phyloP scores from a whole-genome alignment of 2,113 vertebrate species.

The Rhinolophus sinicus region DNA sequence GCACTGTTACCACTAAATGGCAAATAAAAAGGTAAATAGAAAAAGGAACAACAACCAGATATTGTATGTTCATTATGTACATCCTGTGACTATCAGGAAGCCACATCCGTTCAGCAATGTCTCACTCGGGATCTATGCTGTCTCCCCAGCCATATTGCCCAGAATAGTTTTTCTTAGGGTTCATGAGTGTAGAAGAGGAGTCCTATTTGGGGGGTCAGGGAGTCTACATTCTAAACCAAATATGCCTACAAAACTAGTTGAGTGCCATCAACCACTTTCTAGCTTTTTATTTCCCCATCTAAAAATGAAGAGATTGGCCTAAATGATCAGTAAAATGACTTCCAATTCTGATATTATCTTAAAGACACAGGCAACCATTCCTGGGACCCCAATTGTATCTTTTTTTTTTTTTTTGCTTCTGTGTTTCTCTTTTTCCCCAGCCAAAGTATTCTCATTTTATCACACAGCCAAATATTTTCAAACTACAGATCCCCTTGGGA shows the following conservation, averaged over 20 bases:
- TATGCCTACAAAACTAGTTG: neutral
- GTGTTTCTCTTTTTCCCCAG: neutral
- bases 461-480: neutral
- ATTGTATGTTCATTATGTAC: neutral
- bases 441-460: neutral
- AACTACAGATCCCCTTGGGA: neutral
- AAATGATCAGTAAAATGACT: neutral
- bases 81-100: neutral
- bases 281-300: neutral
- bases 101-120: neutral
- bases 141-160: neutral
- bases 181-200: neutral
- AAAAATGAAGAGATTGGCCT: constrained; percentile 9
- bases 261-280: neutral
- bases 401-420: neutral
- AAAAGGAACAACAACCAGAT: neutral
- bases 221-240: neutral
- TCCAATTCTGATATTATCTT: neutral
- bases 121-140: neutral
- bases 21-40: neutral
- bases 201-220: neutral
- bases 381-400: neutral
- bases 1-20: neutral
- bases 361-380: neutral
- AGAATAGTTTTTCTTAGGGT: neutral